Evolutionary conservation across 1,140 invertebrate genomes (phyloP).

Genomic region (Microplitis mediator): DNA sequence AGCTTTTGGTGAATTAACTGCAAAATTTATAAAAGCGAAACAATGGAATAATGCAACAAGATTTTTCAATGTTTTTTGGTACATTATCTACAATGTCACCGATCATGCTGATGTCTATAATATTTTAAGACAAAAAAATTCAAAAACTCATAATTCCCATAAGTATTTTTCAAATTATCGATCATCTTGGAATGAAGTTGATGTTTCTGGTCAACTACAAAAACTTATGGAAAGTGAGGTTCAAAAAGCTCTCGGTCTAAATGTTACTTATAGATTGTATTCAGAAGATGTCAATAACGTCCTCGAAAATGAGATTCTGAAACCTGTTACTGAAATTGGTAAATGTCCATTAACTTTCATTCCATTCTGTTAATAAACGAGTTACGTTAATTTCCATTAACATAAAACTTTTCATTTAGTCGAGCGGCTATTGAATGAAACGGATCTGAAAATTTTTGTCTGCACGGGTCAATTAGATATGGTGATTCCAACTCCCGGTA

Average conservation of each 20-base stretch:
- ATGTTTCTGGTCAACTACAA: no score
- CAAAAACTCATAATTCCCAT: no score
- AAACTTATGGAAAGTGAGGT: constrained; percentile 52
- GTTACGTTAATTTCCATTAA: neutral
- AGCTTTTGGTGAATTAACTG: no score
- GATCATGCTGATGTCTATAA: no score
- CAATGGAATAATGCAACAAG: no score
- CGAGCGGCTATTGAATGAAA: constrained; percentile 72
- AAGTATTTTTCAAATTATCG: no score
- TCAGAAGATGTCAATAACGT: constrained; percentile 63
- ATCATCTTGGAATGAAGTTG: no score
- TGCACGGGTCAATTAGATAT: constrained; percentile 75
- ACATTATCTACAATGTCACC: no score
- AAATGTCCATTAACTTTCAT: constrained; percentile 10
- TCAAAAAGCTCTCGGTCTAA: constrained; percentile 65
- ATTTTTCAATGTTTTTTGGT: no score
- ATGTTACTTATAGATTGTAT: constrained; percentile 69
- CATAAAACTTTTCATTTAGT: constrained; percentile 62
- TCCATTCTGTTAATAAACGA: constrained; percentile 22
- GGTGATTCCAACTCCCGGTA: constrained; percentile 74
- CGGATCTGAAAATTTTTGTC: constrained; percentile 70
- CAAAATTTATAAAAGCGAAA: no score
- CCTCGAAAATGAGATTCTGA: constrained; percentile 83
- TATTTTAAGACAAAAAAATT: no score
- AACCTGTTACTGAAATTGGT: constrained; percentile 75